These are phyloP conservation scores for Porites rus DNA, from an alignment of 92 coral and sea anemone genomes.

Conservation along the genomic window DNA sequence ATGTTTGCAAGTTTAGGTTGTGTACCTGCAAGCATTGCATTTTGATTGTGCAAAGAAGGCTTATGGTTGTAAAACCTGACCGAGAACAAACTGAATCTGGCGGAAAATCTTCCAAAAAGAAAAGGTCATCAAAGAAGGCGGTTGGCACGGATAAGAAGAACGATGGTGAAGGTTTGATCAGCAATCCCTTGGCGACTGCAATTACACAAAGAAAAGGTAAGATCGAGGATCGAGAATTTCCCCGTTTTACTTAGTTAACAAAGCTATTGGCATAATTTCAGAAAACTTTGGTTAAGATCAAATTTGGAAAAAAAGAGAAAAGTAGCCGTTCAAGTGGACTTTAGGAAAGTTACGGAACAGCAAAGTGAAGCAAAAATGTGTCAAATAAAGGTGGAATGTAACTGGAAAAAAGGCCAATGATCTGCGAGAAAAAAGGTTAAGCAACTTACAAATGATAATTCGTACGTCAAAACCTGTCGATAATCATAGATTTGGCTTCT, in stretches of 20 bases:
- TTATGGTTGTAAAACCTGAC: slow-evolving; percentile 3
- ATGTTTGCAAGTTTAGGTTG: slow-evolving; percentile 36
- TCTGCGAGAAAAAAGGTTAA: too few relatives aligned
- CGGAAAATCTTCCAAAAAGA: slow-evolving; percentile 4
- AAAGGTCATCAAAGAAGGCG: not conserved
- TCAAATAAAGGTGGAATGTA: too few relatives aligned
- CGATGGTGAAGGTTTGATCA: not conserved
- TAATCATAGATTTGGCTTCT: too few relatives aligned
- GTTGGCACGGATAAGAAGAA: not conserved
- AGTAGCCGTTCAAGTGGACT: too few relatives aligned
- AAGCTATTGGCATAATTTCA: not conserved
- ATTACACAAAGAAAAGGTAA: slow-evolving; percentile 10
- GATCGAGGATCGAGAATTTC: not conserved
- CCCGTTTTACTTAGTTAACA: not conserved
- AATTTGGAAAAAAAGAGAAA: too few relatives aligned
- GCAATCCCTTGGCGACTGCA: not conserved
- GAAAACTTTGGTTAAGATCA: not conserved
- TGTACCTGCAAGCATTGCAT: slow-evolving; percentile 53
- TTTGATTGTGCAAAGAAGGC: slow-evolving; percentile 51
- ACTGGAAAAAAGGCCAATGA: too few relatives aligned
- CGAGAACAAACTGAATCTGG: not conserved
- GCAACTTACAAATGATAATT: too few relatives aligned
- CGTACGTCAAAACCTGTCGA: too few relatives aligned
- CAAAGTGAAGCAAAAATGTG: too few relatives aligned
- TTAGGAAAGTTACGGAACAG: too few relatives aligned